Base-by-base conservation (phyloP, 2,888 invertebrate genomes). In the Pseudococcus jackbeardsleyi region DNA sequence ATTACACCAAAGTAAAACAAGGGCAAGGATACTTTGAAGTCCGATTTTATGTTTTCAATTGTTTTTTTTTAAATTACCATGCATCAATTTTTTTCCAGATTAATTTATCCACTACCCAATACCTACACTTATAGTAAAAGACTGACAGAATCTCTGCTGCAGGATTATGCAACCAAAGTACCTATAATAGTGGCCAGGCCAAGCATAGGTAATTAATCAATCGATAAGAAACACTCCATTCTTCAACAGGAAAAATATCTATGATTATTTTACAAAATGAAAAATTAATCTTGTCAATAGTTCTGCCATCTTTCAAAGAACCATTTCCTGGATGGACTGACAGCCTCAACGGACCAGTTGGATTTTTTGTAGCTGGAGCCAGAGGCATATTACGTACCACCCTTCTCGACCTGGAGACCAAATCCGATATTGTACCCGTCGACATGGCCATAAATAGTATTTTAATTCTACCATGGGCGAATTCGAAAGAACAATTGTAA, bases 121-220 rank as follows among this genome's bases (percentile, higher is more conserved):
- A 98, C 98, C 0, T 99, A 99, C 92, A 98, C 97, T 0, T 98
- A 96, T 92, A 97, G 97, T 48, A 99, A 99, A 92, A 94, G 98
- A 89, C 92, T 99, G 89, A 97, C 98, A 0, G 99, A 99, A 92
- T 94, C 95, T 39, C 91, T 97, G 82, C 94, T 99, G 9, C 93
- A 94, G n/a, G 94, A 95, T 82, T 95, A 95, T 91, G 95, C 95
- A 89, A 93, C 94, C 0, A 93, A 94, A 82, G 91, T 99, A 90
- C 97, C 97, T 4, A 94, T 96, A 0, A 95, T 94, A 89, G 96
- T 99, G 85, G 95, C 96, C 5, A 93, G 99, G 89, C 99, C 98
- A 8, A 97, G 98, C 89, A 98, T 99, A 91, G 97, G 98, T 95
- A 93, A 93, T 33, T n/a, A n/a, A n/a, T n/a, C n/a, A n/a, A 11